Conservation (phyloP, 2,113 vertebrate species). For the Morphnarchus princeps region DNA sequence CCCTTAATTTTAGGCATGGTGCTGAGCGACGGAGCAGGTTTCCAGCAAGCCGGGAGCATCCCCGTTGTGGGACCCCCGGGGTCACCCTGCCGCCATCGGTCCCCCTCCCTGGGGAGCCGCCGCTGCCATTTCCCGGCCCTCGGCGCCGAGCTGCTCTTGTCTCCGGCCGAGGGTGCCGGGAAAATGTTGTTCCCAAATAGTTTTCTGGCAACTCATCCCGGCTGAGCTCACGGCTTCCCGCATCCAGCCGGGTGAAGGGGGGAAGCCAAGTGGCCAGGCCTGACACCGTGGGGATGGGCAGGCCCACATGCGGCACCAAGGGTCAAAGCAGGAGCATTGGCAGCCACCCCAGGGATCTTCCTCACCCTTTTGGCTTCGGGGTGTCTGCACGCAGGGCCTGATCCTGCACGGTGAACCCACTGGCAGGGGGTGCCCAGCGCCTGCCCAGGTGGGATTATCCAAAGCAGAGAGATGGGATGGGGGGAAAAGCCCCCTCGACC, state of each 20-base stretch:
- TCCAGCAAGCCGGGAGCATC: background rate
- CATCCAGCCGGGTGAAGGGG: background rate
- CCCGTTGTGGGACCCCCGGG: accelerated
- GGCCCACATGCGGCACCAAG: background rate
- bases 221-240: background rate
- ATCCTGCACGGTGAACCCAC: background rate
- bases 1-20: background rate
- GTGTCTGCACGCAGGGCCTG: background rate
- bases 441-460: background rate
- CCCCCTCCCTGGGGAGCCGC: too few relatives aligned
- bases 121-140: background rate
- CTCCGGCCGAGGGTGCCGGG: background rate
- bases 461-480: background rate
- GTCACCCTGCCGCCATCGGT: accelerated
- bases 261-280: background rate
- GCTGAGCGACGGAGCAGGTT: background rate
- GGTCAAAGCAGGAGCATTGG: accelerated
- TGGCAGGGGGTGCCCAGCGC: background rate
- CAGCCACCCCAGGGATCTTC: background rate
- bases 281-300: background rate
- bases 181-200: background rate
- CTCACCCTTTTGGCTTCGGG: background rate
- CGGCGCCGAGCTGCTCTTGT: background rate
- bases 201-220: background rate
- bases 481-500: background rate